phyloP scores from a whole-genome alignment of 1,140 invertebrate genomes.

The Monochamus saltuarius region DNA sequence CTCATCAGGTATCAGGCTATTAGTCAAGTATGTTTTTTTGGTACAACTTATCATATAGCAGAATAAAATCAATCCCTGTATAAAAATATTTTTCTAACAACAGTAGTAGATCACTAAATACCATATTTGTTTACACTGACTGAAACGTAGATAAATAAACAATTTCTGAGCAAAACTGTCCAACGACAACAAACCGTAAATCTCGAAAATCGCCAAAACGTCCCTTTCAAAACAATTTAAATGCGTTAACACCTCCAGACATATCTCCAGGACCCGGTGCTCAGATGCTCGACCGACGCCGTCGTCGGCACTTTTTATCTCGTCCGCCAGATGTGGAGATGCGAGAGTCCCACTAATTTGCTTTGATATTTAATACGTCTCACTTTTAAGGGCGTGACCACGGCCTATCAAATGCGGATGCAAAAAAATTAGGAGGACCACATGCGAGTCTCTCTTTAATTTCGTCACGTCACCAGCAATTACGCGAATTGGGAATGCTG shows the following conservation, averaged over 20 bases:
- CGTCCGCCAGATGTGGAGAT: slow-evolving; percentile 1
- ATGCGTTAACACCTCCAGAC: slow-evolving; percentile 15
- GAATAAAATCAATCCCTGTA: too few relatives aligned
- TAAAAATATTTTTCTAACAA: too few relatives aligned
- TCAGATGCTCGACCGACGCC: neutral
- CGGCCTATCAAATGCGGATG: slow-evolving; percentile 12
- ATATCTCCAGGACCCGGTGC: slow-evolving; percentile 9
- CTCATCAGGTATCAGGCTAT: too few relatives aligned
- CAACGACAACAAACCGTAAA: slow-evolving; percentile 15
- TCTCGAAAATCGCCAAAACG: slow-evolving; percentile 5
- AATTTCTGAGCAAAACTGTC: neutral
- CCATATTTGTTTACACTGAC: too few relatives aligned
- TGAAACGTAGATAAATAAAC: too few relatives aligned
- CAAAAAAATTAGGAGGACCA: slow-evolving; percentile 23
- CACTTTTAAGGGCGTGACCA: slow-evolving; percentile 6
- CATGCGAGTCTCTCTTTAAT: slow-evolving; percentile 1
- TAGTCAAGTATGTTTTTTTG: too few relatives aligned
- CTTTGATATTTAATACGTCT: slow-evolving; percentile 21
- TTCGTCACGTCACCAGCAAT: slow-evolving; percentile 14
- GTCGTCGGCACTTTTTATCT: slow-evolving; percentile 16
- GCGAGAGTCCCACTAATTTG: slow-evolving; percentile 15
- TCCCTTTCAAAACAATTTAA: slow-evolving; percentile 17
- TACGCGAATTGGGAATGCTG: neutral
- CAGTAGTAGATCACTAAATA: too few relatives aligned
- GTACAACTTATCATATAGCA: too few relatives aligned